These are phyloP conservation scores for Tarsius wallacei DNA, from an alignment of 2,797 vertebrate species.

Conservation along the genomic window DNA sequence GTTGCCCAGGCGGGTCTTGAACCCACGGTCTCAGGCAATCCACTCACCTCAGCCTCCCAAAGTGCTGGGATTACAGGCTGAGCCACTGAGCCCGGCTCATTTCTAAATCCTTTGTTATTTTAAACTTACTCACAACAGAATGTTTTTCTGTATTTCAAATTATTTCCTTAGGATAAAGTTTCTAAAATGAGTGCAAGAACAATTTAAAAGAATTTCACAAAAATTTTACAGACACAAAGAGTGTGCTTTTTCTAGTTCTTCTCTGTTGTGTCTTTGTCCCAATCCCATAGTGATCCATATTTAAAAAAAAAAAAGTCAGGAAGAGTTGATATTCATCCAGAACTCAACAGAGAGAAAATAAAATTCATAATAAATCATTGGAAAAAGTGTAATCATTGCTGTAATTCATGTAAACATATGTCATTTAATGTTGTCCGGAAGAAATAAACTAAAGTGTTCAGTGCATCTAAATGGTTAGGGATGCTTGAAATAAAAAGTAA, in stretches of 20 bases:
- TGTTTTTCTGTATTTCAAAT: constrained; percentile 25
- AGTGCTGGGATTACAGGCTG: no score
- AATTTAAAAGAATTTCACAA: neutral
- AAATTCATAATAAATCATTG: neutral
- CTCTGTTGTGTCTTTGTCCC: neutral
- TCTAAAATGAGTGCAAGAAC: neutral
- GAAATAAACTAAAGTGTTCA: neutral
- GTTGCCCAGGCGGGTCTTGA: no score
- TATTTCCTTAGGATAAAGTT: constrained; percentile 36
- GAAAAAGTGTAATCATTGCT: neutral
- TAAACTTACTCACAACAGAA: neutral
- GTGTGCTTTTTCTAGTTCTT: neutral
- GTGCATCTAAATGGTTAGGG: neutral
- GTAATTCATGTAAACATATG: neutral
- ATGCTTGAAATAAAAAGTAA: neutral
- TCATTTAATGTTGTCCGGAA: neutral
- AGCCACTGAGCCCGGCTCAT: no score
- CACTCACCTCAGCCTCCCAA: no score
- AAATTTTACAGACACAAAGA: neutral
- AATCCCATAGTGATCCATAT: neutral
- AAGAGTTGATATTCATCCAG: neutral
- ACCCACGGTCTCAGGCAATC: no score
- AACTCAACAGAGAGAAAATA: neutral
- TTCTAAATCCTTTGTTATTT: constrained; percentile 49
- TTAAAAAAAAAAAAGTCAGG: neutral